Evolutionary conservation across 1,140 invertebrate genomes (phyloP).

Genomic region (Samia ricini): DNA sequence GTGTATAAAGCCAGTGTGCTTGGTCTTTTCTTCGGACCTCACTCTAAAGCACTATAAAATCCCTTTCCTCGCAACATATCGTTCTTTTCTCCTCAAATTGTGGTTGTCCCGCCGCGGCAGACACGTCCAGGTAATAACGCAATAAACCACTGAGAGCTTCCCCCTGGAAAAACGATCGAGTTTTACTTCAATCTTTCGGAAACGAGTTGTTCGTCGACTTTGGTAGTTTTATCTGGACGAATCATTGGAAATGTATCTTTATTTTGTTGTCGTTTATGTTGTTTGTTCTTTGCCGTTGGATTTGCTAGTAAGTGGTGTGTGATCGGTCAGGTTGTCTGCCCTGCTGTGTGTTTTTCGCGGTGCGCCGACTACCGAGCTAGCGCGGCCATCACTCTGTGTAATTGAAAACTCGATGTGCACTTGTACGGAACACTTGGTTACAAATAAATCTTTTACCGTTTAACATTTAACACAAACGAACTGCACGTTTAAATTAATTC

Average conservation of each 20-base stretch:
- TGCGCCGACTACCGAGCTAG: conserved; percentile 43
- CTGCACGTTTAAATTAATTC: not conserved
- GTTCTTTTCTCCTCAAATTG: conserved; percentile 72
- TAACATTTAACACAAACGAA: not conserved
- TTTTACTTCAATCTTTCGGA: conserved; percentile 71
- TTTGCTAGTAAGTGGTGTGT: conserved; percentile 38
- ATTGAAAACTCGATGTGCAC: conserved; percentile 75
- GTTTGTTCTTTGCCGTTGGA: conserved; percentile 31
- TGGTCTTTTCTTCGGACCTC: conserved; percentile 47
- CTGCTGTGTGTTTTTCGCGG: conserved; percentile 62
- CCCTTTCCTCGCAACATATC: conserved; percentile 69
- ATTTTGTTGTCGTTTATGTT: conserved; percentile 46
- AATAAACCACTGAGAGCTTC: conserved; percentile 76
- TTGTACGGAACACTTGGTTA: conserved; percentile 61
- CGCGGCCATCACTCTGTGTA: conserved; percentile 72
- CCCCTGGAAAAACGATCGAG: conserved; percentile 73
- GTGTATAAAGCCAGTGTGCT: conserved; percentile 30
- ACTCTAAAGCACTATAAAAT: conserved; percentile 61
- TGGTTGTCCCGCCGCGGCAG: conserved; percentile 64
- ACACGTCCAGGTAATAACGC: conserved; percentile 77
- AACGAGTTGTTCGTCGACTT: conserved; percentile 60
- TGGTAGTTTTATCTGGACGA: conserved; percentile 28
- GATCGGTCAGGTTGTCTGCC: conserved; percentile 58
- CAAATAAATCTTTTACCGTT: conserved; percentile 58
- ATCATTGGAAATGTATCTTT: conserved; percentile 48